Percentiles rank a stretch among this genome's conserved stretches.
phyloP scores from a whole-genome alignment of 1,140 invertebrate genomes.

The Pinna nobilis region DNA sequence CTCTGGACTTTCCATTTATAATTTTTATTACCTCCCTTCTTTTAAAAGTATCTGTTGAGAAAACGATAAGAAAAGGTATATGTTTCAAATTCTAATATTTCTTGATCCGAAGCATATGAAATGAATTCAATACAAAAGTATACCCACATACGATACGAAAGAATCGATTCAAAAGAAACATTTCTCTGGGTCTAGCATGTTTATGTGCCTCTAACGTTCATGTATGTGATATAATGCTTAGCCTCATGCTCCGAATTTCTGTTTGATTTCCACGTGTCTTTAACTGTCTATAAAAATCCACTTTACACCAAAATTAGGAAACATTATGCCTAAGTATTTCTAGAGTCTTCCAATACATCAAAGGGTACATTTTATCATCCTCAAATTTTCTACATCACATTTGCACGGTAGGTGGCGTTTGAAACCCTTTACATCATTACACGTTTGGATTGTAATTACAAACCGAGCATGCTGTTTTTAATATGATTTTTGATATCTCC shows the following conservation, averaged over 20 bases:
- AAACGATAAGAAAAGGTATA: neutral
- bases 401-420: neutral
- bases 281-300: too few relatives aligned
- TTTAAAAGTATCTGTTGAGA: neutral
- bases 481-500: neutral
- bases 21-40: neutral
- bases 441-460: neutral
- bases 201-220: too few relatives aligned
- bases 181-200: too few relatives aligned
- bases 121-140: neutral
- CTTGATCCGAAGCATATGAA: neutral
- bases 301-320: neutral
- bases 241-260: too few relatives aligned
- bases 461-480: neutral
- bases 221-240: too few relatives aligned
- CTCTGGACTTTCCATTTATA: neutral
- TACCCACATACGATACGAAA: neutral
- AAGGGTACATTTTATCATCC: neutral
- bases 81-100: neutral
- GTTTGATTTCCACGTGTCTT: too few relatives aligned
- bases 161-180: too few relatives aligned
- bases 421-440: neutral
- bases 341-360: neutral
- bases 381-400: neutral
- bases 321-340: neutral